Evolutionary conservation across 2,888 invertebrate species (phyloP).

Genomic region (Mesorhabditis belari): DNA sequence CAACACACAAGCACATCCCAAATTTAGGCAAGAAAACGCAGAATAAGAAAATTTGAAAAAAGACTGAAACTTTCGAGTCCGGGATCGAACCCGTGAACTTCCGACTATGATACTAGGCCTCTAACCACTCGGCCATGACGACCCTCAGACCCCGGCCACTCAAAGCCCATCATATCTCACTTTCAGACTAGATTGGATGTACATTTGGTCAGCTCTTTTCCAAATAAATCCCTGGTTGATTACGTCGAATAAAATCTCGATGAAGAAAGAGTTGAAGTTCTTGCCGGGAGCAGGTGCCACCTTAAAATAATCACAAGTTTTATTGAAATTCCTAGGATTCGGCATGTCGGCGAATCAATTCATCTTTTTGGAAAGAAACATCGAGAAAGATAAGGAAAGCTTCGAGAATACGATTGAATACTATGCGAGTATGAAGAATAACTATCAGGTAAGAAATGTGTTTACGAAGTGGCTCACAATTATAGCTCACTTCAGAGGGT

Average conservation of each 20-base stretch:
- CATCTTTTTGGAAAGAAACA: slow-evolving; percentile 74
- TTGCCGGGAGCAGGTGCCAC: slow-evolving; percentile 76
- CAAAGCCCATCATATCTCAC: neutral
- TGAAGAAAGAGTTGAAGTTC: slow-evolving; percentile 74
- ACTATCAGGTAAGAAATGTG: slow-evolving; percentile 55
- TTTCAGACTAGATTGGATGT: slow-evolving; percentile 74
- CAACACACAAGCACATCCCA: too few relatives aligned
- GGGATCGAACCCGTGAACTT: too few relatives aligned
- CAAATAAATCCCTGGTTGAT: slow-evolving; percentile 62
- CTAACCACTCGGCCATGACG: neutral
- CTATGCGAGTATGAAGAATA: slow-evolving; percentile 65
- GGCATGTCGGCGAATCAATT: slow-evolving; percentile 82
- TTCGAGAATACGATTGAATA: slow-evolving; percentile 69
- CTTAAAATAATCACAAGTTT: neutral
- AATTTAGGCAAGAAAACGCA: too few relatives aligned
- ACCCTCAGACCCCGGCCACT: neutral
- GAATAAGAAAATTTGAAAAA: too few relatives aligned
- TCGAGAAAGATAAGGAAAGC: slow-evolving; percentile 69
- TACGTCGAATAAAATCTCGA: slow-evolving; percentile 67
- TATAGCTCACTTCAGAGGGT: too few relatives aligned
- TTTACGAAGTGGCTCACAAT: too few relatives aligned
- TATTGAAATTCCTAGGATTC: slow-evolving; percentile 54
- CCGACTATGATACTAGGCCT: too few relatives aligned
- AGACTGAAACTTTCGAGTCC: too few relatives aligned
- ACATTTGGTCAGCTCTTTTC: slow-evolving; percentile 75